Evolutionary conservation across 2,797 vertebrate genomes (phyloP).

Genomic region (Balearica regulorum): DNA sequence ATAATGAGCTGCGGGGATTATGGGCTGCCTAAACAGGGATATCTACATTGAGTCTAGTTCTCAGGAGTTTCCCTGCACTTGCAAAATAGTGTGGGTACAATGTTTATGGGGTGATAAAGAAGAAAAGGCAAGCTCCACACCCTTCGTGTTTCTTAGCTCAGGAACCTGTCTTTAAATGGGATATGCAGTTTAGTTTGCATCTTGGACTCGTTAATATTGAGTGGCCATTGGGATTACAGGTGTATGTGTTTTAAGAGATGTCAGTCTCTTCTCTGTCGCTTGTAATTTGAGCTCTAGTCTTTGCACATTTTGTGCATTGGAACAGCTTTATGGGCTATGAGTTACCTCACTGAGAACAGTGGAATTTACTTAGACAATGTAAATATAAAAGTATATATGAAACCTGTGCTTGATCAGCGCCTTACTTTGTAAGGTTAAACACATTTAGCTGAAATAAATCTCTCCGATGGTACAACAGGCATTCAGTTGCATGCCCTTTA

Average conservation of each 20-base stretch:
- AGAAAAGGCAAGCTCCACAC: background rate
- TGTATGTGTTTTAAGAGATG: background rate
- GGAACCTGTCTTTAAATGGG: background rate
- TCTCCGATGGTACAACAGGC: background rate
- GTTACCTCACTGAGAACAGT: background rate
- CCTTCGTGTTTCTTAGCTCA: background rate
- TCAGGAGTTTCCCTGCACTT: background rate
- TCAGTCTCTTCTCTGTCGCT: rapidly evolving
- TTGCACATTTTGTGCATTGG: rapidly evolving
- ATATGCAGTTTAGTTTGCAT: background rate
- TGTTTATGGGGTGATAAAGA: background rate
- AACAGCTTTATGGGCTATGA: background rate
- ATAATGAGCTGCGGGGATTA: background rate
- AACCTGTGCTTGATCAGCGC: background rate
- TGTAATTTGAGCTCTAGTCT: background rate
- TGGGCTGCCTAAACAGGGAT: background rate
- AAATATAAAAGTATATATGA: background rate
- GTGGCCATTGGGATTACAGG: background rate
- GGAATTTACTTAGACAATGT: background rate
- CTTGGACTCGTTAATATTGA: background rate
- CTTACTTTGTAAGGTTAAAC: background rate
- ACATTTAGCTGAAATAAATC: background rate
- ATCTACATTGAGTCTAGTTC: background rate
- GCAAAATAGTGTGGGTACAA: background rate
- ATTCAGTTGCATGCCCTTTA: background rate